Percentiles rank a stretch among this genome's conserved stretches.
These are phyloP conservation scores for Motacilla alba DNA, from an alignment of 2,113 vertebrate species.

Conservation along the genomic window DNA sequence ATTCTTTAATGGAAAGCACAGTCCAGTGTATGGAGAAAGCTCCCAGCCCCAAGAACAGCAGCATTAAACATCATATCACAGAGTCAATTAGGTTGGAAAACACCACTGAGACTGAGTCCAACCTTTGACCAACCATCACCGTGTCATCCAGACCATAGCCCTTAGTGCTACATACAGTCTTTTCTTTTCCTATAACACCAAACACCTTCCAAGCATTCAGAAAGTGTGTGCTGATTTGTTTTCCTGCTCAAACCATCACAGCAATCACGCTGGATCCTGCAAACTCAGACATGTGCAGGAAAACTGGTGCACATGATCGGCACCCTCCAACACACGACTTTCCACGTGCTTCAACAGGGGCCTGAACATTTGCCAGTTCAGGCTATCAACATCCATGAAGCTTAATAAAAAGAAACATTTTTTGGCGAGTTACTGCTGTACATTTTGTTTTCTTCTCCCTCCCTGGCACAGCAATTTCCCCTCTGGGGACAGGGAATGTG, in stretches of 20 bases:
- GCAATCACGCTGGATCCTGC: not conserved
- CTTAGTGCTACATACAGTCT: not conserved
- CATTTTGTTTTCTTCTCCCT: conserved; percentile 60
- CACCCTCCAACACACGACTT: not conserved
- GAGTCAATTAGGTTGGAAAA: not conserved
- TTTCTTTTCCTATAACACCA: not conserved
- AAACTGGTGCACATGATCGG: not conserved
- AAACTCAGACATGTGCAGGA: not conserved
- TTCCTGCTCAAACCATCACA: not conserved
- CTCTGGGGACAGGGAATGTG: conserved; percentile 51
- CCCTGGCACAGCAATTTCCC: conserved; percentile 51
- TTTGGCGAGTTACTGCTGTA: conserved; percentile 38
- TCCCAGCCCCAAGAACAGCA: not conserved
- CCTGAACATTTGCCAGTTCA: not conserved
- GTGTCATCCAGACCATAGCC: not conserved
- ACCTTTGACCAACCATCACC: not conserved
- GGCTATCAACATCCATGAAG: conserved; percentile 46
- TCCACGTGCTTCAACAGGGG: not conserved
- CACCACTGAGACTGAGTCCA: not conserved
- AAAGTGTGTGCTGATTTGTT: not conserved
- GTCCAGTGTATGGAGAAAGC: not conserved
- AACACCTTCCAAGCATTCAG: not conserved
- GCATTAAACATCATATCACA: not conserved
- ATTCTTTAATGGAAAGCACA: conserved; percentile 5
- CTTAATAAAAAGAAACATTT: conserved; percentile 54